These are phyloP conservation scores for Dolichomitus sp. DNA, from an alignment of 2,888 invertebrate species.

Conservation along the genomic window DNA sequence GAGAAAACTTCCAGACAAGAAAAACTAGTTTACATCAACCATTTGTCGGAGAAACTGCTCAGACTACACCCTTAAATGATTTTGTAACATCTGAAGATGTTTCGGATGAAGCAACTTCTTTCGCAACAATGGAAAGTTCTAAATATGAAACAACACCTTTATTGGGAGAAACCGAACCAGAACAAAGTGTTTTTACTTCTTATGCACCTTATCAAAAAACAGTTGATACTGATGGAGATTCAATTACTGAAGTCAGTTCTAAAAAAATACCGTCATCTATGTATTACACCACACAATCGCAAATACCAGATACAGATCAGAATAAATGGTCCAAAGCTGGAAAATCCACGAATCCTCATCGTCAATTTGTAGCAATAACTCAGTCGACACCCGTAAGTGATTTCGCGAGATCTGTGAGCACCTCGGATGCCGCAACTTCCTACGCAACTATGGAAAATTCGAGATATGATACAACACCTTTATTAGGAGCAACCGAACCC, in stretches of 20 bases:
- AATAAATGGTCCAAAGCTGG: neutral
- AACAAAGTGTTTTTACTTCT: neutral
- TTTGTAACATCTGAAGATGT: neutral
- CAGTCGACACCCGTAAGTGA: neutral
- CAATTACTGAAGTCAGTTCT: neutral
- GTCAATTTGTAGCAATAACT: neutral
- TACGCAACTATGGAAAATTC: neutral
- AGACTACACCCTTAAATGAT: neutral
- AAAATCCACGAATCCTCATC: too few relatives aligned
- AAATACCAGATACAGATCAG: neutral
- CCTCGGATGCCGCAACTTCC: neutral
- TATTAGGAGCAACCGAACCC: neutral
- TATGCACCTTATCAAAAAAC: neutral
- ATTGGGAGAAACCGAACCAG: neutral
- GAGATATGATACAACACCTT: slow-evolving; percentile 4
- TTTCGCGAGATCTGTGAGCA: neutral
- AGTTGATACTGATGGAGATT: neutral
- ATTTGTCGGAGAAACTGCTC: too few relatives aligned
- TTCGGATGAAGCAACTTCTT: neutral
- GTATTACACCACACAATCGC: neutral
- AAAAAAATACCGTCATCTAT: neutral
- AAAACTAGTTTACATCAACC: too few relatives aligned
- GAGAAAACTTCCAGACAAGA: too few relatives aligned
- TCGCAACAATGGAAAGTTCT: neutral
- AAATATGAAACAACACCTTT: neutral